phyloP scores from a whole-genome alignment of 1,140 invertebrate genomes.

The Leptoteleia sp. region DNA sequence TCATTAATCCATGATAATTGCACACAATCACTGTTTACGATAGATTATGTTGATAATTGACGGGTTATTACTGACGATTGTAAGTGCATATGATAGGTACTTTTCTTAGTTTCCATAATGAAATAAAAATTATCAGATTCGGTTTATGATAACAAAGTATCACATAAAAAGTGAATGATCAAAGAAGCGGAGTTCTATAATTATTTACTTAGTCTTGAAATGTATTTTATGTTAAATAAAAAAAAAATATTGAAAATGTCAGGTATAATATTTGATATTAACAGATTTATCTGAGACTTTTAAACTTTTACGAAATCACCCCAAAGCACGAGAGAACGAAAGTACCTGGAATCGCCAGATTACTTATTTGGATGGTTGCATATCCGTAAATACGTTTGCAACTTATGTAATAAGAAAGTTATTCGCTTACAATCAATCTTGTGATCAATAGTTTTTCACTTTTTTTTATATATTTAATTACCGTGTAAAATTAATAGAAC shows the following conservation, averaged over 20 bases:
- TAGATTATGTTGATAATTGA: slow-evolving; percentile 4
- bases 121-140: no score
- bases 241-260: background rate
- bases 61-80: slow-evolving; percentile 6
- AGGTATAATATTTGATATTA: no score
- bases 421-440: background rate
- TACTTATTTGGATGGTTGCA: slow-evolving; percentile 1
- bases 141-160: no score
- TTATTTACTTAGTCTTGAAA: no score
- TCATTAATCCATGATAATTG: slow-evolving; percentile 2
- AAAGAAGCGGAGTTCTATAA: no score
- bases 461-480: no score
- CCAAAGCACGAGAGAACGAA: slow-evolving; percentile 1
- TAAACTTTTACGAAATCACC: slow-evolving; percentile 1
- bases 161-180: no score
- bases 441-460: background rate
- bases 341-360: background rate
- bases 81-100: no score
- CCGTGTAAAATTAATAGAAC: no score
- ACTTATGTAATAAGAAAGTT: background rate
- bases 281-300: background rate
- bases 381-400: background rate
- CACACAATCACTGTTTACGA: background rate
- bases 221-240: no score
- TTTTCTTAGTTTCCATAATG: no score